Evolutionary conservation across 2,113 vertebrate species (phyloP).

Genomic region (Pardalotus punctatus): DNA sequence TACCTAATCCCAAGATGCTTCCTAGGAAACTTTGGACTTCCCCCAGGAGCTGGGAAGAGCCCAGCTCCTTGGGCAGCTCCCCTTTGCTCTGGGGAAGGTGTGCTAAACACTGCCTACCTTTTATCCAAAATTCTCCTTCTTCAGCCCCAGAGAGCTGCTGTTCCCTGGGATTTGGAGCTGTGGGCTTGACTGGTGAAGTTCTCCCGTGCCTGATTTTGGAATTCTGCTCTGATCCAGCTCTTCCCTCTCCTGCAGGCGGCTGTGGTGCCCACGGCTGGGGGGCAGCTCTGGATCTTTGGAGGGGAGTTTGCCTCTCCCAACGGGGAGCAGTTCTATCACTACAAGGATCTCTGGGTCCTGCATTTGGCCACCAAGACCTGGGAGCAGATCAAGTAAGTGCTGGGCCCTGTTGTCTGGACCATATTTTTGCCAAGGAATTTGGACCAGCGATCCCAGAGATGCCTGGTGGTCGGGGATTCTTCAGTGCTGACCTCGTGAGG

Average conservation of each 20-base stretch:
- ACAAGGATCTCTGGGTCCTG: slow-evolving; percentile 97
- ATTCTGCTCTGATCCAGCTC: background rate
- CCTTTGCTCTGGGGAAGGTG: background rate
- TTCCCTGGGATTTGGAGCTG: background rate
- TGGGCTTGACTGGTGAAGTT: background rate
- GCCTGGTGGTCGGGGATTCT: background rate
- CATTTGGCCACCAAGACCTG: slow-evolving; percentile 88
- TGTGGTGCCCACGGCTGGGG: slow-evolving; percentile 85
- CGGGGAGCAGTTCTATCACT: slow-evolving; percentile 96
- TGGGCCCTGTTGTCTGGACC: background rate
- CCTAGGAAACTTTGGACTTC: background rate
- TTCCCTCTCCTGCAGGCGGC: slow-evolving; percentile 77
- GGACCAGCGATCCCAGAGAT: background rate
- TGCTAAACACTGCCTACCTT: background rate
- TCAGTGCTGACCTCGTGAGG: background rate
- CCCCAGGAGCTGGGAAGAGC: background rate
- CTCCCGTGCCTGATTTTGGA: background rate
- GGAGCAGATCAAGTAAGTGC: slow-evolving; percentile 93
- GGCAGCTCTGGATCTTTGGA: slow-evolving; percentile 96
- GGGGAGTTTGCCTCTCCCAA: slow-evolving; percentile 94
- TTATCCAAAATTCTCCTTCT: background rate
- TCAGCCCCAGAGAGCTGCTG: background rate
- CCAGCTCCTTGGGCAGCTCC: background rate
- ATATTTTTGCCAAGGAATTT: background rate
- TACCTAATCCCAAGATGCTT: background rate